Evolutionary conservation across 2,888 invertebrate species (phyloP).

Genomic region (Andrena bicolor): DNA sequence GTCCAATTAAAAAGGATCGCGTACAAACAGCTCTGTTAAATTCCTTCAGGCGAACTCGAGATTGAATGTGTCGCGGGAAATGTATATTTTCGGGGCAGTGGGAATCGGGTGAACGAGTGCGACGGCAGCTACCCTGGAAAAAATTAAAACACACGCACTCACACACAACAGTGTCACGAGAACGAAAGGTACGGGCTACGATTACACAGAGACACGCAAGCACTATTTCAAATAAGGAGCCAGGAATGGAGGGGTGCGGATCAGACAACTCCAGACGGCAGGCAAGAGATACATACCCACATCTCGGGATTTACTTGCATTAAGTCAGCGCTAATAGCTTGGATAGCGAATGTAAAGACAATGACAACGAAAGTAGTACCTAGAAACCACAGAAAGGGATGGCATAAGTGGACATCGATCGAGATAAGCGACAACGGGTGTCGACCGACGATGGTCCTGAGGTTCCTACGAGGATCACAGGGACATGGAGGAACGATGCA

Average conservation of each 20-base stretch:
- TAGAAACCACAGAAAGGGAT: constrained; percentile 54
- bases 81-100: constrained; percentile 40
- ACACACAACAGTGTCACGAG: constrained; percentile 26
- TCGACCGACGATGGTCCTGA: background rate
- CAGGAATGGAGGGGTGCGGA: background rate
- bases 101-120: constrained; percentile 79
- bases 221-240: background rate
- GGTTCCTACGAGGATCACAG: background rate
- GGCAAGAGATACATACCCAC: constrained; percentile 62
- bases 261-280: constrained; percentile 25
- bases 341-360: constrained; percentile 47
- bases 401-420: constrained; percentile 23
- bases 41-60: constrained; percentile 46
- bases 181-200: background rate
- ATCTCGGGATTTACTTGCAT: constrained; percentile 54
- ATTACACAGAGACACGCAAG: constrained; percentile 9
- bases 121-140: constrained; percentile 84
- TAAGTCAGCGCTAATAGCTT: constrained; percentile 51
- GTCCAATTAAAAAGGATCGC: background rate
- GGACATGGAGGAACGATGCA: background rate
- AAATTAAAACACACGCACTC: constrained; percentile 69
- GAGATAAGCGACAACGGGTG: background rate
- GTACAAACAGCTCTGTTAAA: constrained; percentile 9
- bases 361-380: constrained; percentile 61
- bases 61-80: constrained; percentile 35